Base-by-base conservation (phyloP, 2,113 vertebrate species). In the Eretmodus cyanostictus region DNA sequence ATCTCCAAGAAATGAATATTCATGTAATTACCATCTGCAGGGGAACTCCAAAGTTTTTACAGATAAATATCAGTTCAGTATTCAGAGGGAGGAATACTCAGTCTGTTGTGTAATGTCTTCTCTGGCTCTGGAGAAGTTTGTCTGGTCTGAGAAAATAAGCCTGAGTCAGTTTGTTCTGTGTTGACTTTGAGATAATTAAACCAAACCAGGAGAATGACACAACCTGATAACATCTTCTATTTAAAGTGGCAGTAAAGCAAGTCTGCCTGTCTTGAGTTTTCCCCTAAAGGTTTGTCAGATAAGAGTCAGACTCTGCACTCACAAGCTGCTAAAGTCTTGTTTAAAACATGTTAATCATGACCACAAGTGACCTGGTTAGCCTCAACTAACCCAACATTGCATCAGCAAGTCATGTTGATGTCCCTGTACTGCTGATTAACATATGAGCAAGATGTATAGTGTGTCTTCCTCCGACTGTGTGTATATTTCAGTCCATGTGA, bases 11-110 rank as follows among this genome's bases (percentile, higher is more conserved):
- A 68, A 79, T 49, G 19, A 66, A 80, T 80, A 34, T 59, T 16
- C 47, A 89, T 24, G 51, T 51, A 61, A 73, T 86, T 80, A 36
- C 81, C 40, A 24, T 42, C 76, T 76, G 51, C 10, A 45, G 63
- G 63, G 78, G 42, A 88, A 81, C 42, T 45, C 78, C 42, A 34
- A 27, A 0, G 11, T 76, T 83, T 80, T 34, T 47, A 17, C 4
- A 0, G 78, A 83, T 80, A 68, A 68, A 42, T 9, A 61, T 83
- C 57, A 83, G 19, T 1, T 51, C 7, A 8, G 66, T 63, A 34
- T 78, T 83, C 53, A 42, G 38, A 61, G 66, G 53, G 66, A 49
- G 53, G 49, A 0, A 76, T 59, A 22, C 66, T 87, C 16, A 40
- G 80, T 31, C 42, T 22, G 42, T 17, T 78, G 7, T 61, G n/a